Base-by-base conservation (phyloP, 1,140 invertebrate species). In the Drosophila rhopaloa region DNA sequence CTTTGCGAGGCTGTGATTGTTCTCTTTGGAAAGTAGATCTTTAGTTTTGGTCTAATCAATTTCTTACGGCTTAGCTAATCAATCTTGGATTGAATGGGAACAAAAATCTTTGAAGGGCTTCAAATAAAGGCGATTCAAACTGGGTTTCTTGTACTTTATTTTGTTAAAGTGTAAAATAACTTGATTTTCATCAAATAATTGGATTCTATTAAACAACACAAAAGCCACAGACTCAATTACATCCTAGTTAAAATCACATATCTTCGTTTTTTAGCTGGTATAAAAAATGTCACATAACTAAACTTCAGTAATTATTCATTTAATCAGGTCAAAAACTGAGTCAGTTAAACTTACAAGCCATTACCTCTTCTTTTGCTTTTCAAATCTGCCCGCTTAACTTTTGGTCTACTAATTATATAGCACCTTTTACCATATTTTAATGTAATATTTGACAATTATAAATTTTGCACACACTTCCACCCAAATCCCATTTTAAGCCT, bases 391-490 rank as follows among this genome's bases (percentile, higher is more conserved):
- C 47, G 38, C 44, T 44, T 75, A 73, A 82, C 75, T 70, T 76
- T 76, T 58, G 70, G 43, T 46, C 59, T 51, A 74, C 50, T 70
- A 58, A 47, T 71, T 70, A 51, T 27, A 24, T 41, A 27, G 40
- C 63, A 56, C 10, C 27, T 46, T 41, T 19, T 43, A 29, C 38
- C 27, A 58, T 71, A 72, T 72, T 72, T 72, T 43, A 71, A 72
- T 72, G 66, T 72, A 71, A 72, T 72, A 38, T 57, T 58, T 72
- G 68, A 72, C 66, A 72, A 72, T 71, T 72, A 72, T 14, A 58
- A 72, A 72, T 72, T 58, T 71, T 71, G 43, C 53, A 51, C 63
- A 55, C 56, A 46, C 66, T 41, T 7, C 32, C 37, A 55, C 43
- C 48, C 46, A 50, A 72, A 58, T 58, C 37, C 53, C 13, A 27